A percentile compares a stretch with the other conserved stretches of the same genome.
Conservation (phyloP, 2,113 vertebrate genomes). For the Pteronura brasiliensis region DNA sequence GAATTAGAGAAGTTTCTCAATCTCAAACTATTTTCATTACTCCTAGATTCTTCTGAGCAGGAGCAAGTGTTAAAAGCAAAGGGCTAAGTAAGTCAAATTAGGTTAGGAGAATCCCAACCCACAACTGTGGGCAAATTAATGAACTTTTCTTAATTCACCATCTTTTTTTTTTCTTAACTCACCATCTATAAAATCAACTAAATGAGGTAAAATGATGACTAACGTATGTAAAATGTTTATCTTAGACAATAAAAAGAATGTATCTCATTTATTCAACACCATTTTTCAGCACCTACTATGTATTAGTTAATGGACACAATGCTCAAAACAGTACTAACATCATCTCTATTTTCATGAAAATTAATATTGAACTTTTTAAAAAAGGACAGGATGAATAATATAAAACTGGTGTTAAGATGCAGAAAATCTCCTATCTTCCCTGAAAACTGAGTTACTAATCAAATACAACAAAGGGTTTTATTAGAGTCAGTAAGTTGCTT, state of each 20-base stretch:
- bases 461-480: background rate
- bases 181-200: background rate
- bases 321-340: background rate
- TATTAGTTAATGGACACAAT: background rate
- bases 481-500: background rate
- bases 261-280: background rate
- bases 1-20: background rate
- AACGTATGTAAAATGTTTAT: background rate
- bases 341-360: background rate
- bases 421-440: constrained; percentile 86
- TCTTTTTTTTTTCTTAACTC: too few relatives aligned
- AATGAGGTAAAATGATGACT: background rate
- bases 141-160: background rate
- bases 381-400: constrained; percentile 89
- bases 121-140: background rate
- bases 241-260: background rate
- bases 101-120: background rate
- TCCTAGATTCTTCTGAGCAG: background rate
- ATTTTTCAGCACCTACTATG: background rate
- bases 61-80: background rate
- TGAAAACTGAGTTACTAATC: background rate
- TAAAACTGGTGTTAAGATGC: constrained; percentile 90
- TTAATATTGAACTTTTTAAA: constrained; percentile 36
- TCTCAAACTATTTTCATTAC: background rate
- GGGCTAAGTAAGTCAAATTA: background rate